Evolutionary conservation across 1,140 invertebrate species (phyloP).

Genomic region (Pseudomyrmex concolor): DNA sequence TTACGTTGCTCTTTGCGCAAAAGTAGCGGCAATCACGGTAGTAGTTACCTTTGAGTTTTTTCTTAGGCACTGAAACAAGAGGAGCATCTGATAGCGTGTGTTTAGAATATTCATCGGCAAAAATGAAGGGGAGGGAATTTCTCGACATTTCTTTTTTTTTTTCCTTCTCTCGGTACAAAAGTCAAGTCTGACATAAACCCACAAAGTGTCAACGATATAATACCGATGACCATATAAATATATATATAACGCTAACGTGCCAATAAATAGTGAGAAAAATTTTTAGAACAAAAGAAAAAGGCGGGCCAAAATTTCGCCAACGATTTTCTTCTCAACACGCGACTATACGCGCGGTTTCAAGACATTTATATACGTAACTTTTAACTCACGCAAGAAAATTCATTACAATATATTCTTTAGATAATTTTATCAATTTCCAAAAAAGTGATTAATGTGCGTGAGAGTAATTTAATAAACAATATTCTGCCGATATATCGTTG

Average conservation of each 20-base stretch:
- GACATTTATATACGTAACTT: too few relatives aligned
- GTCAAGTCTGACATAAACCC: slow-evolving; percentile 14
- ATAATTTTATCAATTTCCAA: neutral
- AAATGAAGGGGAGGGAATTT: slow-evolving; percentile 67
- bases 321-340: slow-evolving; percentile 9
- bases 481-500: too few relatives aligned
- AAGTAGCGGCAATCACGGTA: slow-evolving; percentile 71
- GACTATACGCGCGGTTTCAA: too few relatives aligned
- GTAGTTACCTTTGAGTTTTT: slow-evolving; percentile 89
- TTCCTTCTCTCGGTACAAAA: slow-evolving; percentile 30
- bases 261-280: slow-evolving; percentile 48
- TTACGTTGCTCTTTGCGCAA: slow-evolving; percentile 66
- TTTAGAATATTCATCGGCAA: slow-evolving; percentile 84
- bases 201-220: slow-evolving; percentile 49
- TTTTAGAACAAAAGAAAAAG: slow-evolving; percentile 47
- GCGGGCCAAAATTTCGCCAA: slow-evolving; percentile 39
- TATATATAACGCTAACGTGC: slow-evolving; percentile 54
- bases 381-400: neutral
- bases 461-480: too few relatives aligned
- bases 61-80: slow-evolving; percentile 91
- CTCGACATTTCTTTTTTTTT: slow-evolving; percentile 17
- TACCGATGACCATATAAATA: slow-evolving; percentile 56
- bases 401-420: neutral
- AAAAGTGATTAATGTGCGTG: neutral
- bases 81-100: slow-evolving; percentile 85